Base-by-base conservation (phyloP, 2,888 invertebrate species). In the Himalopsyche tibetana region DNA sequence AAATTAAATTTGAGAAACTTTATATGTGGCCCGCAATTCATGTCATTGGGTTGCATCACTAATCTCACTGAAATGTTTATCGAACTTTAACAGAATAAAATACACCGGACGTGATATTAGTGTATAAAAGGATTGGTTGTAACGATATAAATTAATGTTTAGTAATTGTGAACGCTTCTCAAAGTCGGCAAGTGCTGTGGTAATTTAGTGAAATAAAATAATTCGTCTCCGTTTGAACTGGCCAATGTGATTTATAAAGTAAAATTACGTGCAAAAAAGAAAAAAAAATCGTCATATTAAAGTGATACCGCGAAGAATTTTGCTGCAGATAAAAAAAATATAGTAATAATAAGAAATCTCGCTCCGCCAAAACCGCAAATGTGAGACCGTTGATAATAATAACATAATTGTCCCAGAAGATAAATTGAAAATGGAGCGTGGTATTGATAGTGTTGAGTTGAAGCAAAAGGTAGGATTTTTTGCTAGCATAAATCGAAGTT, bases 401-500 rank as follows among this genome's bases (percentile, higher is more conserved):
- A 74, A 15, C 38, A 74, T 74, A 74, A 74, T 74, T 74, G 36
- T 74, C 36, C 74, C 36, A 28, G 45, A 69, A 19, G 69, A 69
- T 8, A 69, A 42, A 80, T 45, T 45, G 17, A 80, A 45, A 80
- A 80, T 80, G 80, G 51, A 80, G 38, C 19, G 81, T 28, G 17
- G 82, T 80, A 28, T 28, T 82, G 79, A 82, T 93, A 92, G 45
- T 79, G 91, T 92, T 92, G 92, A 91, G 92, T 90, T 91, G 11
- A 74, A 74, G 38, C 74, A 74, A 38, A 74, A 92, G 88, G 92
- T 92, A 89, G 92, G 93, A 87, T 92, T 93, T 91, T 91, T 93
- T 89, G 93, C 92, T 87, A 91, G 91, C 87, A 90, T 93, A 28
- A 93, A 93, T 89, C 91, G 93, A 90, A 93, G 93, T 90, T 93